A percentile compares a stretch with the other conserved stretches of the same genome.
These are phyloP conservation scores for Anomalospiza imberbis DNA, from an alignment of 2,797 vertebrate genomes.

Conservation along the genomic window DNA sequence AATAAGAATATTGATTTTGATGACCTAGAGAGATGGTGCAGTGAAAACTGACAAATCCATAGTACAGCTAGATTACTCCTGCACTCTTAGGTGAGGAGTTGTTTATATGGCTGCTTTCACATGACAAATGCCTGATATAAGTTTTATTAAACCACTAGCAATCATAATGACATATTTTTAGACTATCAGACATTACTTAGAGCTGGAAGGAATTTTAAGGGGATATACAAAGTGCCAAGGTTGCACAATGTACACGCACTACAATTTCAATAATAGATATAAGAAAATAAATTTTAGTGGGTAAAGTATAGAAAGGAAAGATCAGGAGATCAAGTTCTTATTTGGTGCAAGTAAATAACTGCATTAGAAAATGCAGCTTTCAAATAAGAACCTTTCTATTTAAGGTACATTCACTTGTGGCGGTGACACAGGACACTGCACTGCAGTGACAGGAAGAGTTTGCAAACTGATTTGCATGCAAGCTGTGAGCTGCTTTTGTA, in stretches of 20 bases:
- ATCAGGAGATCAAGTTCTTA: background rate
- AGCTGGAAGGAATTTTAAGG: background rate
- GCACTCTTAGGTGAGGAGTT: background rate
- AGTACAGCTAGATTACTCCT: background rate
- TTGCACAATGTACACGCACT: background rate
- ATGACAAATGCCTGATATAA: background rate
- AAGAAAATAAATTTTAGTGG: background rate
- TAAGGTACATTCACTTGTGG: background rate
- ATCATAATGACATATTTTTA: background rate
- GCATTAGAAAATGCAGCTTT: background rate
- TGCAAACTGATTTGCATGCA: background rate
- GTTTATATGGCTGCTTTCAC: background rate
- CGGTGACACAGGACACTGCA: background rate
- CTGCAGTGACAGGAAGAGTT: background rate
- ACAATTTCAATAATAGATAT: background rate
- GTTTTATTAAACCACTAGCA: background rate
- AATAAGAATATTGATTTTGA: background rate
- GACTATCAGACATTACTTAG: background rate
- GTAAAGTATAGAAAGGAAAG: background rate
- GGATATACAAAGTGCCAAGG: background rate
- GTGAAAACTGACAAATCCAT: background rate
- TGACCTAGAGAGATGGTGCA: background rate
- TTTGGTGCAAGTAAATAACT: background rate
- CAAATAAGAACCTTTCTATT: background rate
- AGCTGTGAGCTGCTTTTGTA: background rate